These are phyloP conservation scores for Papilio machaon DNA, from an alignment of 1,140 invertebrate genomes.

Conservation along the genomic window DNA sequence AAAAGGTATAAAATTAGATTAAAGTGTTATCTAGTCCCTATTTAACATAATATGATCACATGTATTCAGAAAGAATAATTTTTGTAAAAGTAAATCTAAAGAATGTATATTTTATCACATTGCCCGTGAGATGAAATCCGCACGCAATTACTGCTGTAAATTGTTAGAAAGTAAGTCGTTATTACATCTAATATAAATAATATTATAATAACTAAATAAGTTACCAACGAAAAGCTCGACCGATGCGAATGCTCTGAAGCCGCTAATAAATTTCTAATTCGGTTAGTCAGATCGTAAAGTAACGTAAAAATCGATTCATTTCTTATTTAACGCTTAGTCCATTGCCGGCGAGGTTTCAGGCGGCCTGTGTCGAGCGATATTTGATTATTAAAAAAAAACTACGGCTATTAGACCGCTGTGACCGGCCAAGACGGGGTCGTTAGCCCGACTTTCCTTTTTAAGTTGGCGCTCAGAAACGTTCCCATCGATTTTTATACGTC, in stretches of 20 bases:
- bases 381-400: conserved; percentile 68
- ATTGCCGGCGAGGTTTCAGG: conserved; percentile 50
- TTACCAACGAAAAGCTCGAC: conserved; percentile 45
- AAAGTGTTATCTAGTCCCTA: not conserved
- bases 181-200: conserved; percentile 45
- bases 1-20: not conserved
- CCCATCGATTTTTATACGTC: conserved; percentile 62
- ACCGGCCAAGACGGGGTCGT: conserved; percentile 64
- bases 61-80: not conserved
- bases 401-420: conserved; percentile 63
- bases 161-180: conserved; percentile 51
- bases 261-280: conserved; percentile 45
- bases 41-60: not conserved
- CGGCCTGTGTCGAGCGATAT: conserved; percentile 57
- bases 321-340: conserved; percentile 41
- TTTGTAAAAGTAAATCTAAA: not conserved
- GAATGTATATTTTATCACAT: not conserved
- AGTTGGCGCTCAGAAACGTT: conserved; percentile 60
- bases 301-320: conserved; percentile 43
- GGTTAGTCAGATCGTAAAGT: conserved; percentile 37
- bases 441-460: conserved; percentile 76
- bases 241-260: conserved; percentile 38
- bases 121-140: not conserved
- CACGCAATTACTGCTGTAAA: not conserved
- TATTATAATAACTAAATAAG: conserved; percentile 53